Percentiles rank a stretch among this genome's conserved stretches.
phyloP scores from a whole-genome alignment of 2,113 vertebrate species.

The Eulemur macaco region DNA sequence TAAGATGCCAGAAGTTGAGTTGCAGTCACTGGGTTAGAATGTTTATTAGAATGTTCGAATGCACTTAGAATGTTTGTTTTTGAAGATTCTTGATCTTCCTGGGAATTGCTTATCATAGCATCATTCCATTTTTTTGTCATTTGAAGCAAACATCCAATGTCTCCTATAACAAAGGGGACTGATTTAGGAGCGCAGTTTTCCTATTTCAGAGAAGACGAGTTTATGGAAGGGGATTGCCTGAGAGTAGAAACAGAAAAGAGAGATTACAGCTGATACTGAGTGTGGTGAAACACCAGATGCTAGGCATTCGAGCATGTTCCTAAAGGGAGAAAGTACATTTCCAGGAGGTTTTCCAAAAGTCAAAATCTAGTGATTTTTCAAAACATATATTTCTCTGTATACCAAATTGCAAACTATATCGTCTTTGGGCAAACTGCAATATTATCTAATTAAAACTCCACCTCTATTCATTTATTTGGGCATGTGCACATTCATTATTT shows the following conservation, averaged over 20 bases:
- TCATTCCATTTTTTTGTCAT: background rate
- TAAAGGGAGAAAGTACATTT: background rate
- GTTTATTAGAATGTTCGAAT: no score
- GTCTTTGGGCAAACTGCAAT: background rate
- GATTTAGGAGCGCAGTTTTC: background rate
- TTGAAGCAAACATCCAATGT: background rate
- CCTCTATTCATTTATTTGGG: background rate
- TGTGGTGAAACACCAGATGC: background rate
- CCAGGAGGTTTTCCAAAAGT: background rate
- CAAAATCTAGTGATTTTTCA: background rate
- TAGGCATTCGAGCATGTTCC: background rate
- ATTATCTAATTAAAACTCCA: no score
- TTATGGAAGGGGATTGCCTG: background rate
- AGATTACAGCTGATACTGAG: no score
- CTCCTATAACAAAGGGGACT: no score
- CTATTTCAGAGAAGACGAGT: background rate
- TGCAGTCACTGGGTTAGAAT: background rate
- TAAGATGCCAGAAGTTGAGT: background rate
- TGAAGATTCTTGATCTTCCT: background rate
- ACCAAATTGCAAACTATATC: background rate
- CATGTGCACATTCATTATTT: no score
- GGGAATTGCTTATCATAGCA: background rate
- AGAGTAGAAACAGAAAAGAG: background rate
- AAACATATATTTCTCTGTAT: background rate
- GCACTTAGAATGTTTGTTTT: background rate